Base-by-base conservation (phyloP, 2,888 invertebrate species). In the Danaus chrysippus region DNA sequence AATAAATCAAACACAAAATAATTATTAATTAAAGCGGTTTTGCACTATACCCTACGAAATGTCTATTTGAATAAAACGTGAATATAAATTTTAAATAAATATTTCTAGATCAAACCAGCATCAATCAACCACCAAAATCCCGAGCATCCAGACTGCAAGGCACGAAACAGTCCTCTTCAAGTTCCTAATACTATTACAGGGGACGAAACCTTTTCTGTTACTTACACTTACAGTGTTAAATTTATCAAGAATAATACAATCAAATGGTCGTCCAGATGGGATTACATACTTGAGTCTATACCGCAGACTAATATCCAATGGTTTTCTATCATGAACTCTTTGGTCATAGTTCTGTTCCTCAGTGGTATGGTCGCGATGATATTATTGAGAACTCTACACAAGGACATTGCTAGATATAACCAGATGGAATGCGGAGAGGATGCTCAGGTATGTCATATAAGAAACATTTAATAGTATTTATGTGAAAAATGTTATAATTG, bases 281-380 rank as follows among this genome's bases (percentile, higher is more conserved):
- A 99, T 86, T 99, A 99, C 84, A 99, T 99, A 68, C 91, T 99
- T 64, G 98, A 99, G 86, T 98, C 99, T 0, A 98, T 98, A 96
- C 98, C 98, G 0, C 98, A 99, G 82, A 97, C 99, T 0, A 99
- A 99, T 81, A 99, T 99, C 74, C 99, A 99, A 83, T 99, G 99
- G 99, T 99, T 99, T 84, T 98, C 98, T 70, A 99, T 99, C 77
- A 92, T 99, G 67, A 99, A 99, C 86, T 99, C 99, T 0, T 91
- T 99, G 73, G 98, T 99, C 62, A 99, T 99, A 76, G 98, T 98
- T 1, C 89, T 98, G 42, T 99, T 99, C 88, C 91, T 99, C 17
- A 98, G 98, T 71, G 99, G 99, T 71, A 99, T 99, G 99, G 98
- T 99, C 13, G 99, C 99, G 41, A 99, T 99, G 99, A 99, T 99